Conservation (phyloP, 2,888 invertebrate genomes). For the Lamproptera curius region DNA sequence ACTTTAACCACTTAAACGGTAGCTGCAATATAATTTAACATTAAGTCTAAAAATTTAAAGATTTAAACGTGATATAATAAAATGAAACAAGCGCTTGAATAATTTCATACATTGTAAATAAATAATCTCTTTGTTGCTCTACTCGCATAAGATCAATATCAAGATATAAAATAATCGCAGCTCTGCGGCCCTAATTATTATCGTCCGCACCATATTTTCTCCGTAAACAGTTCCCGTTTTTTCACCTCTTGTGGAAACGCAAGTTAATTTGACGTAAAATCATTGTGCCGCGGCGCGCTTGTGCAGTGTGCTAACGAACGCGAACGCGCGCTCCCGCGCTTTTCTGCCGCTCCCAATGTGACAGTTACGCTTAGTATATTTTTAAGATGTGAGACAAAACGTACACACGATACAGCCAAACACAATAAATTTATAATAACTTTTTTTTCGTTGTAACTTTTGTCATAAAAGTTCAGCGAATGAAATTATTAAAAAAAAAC, state of each 20-base stretch:
- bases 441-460: conserved; percentile 61
- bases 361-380: not conserved
- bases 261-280: conserved; percentile 61
- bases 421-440: conserved; percentile 25
- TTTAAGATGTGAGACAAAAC: conserved; percentile 9
- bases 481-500: conserved; percentile 35
- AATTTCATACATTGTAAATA: too few relatives aligned
- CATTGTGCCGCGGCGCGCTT: conserved; percentile 46
- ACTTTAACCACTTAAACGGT: too few relatives aligned
- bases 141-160: too few relatives aligned
- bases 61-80: too few relatives aligned
- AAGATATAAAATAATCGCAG: too few relatives aligned
- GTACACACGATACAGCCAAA: conserved; percentile 27
- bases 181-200: conserved; percentile 56
- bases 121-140: too few relatives aligned
- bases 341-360: conserved; percentile 11
- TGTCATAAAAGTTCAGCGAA: conserved; percentile 56
- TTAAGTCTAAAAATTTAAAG: too few relatives aligned
- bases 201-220: conserved; percentile 62
- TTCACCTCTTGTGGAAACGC: conserved; percentile 66
- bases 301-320: conserved; percentile 48
- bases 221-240: conserved; percentile 61
- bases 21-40: too few relatives aligned
- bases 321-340: conserved; percentile 49
- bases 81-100: too few relatives aligned